Base-by-base conservation (phyloP, 1,140 invertebrate species). In the Penaeus vannamei region DNA sequence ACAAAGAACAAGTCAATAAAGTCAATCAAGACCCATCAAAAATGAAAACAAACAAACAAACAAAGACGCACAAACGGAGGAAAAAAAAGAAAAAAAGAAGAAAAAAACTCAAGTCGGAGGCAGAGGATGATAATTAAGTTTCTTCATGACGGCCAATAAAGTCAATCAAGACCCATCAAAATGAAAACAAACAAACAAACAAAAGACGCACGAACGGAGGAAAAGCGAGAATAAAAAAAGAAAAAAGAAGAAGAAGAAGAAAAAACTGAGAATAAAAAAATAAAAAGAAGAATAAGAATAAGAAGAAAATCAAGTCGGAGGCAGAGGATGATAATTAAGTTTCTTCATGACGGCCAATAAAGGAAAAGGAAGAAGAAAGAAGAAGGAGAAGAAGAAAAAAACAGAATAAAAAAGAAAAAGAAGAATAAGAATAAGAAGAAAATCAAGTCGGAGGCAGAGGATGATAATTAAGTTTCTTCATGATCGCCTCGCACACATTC, bases 331-430 rank as follows among this genome's bases (percentile, higher is more conserved):
- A n/a, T 32, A 72, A 26, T 72, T 72, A 23, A 72, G n/a, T 72
- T 72, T 32, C 66, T 14, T 72, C 32, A n/a, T 32, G 84, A 85
- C 23, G 46, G 77, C 42, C 1, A 53, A 17, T 12, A 14, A 53
- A 53, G 53, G 8, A 53, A 53, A 53, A 53, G 10, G 14, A 14
- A 53, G 14, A 53, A 53, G 8, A 17, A 53, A 53, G 14, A 53
- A 66, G 46, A 69, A 85, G 19, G 84, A 29, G 26, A 85, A 85
- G 84, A 36, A 64, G 17, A 26, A 53, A 10, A 69, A n/a, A n/a
- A n/a, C n/a, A 3, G 84, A 72, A 8, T 10, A n/a, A 64, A 85
- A 85, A 12, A 61, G 62, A 20, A 19, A 3, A 29, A 59, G 85
- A 80, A 86, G 14, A 64, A 19, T 22, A 86, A 77, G 19, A 23